Base-by-base conservation (phyloP, 2,113 vertebrate species). In the Paratilapia polleni region DNA sequence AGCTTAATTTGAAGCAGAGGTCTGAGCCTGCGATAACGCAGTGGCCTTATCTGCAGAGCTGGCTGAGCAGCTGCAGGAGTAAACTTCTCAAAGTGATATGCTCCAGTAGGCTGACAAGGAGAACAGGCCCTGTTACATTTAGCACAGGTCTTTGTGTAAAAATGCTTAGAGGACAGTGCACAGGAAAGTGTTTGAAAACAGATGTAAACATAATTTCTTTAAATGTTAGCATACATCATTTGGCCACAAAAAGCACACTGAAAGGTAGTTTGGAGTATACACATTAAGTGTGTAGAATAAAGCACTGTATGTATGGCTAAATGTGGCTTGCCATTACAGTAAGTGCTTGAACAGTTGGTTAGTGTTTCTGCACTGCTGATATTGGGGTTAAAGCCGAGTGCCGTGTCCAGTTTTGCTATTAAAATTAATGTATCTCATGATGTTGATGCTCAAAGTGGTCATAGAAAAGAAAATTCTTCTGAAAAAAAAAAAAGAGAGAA, bases 1-100 rank as follows among this genome's bases (percentile, higher is more conserved):
- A 87, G 81, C 86, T 93, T 89, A 91, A 93, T 92, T 90, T 91
- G 80, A 92, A 83, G 78, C 87, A 58, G 86, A 61, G 78, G 92
- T 90, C 87, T 76, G 80, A 79, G 82, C 24, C 41, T 56, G 64
- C 2, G 87, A 87, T 93, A 87, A 78, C 56, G 19, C 74, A 2
- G 1, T 6, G 1, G 52, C 34, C 84, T 88, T 87, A 90, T 93
- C 90, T 82, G 34, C 81, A 78, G 63, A 88, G 75, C 36, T 77
- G 68, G 81, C 43, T 80, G 78, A 78, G 54, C 66, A 41, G 75
- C 80, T 85, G 24, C 85, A 84, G 59, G 76, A 91, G 56, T 70
- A 86, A 90, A 87, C 87, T 85, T 90, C 77, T 89, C 81, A 70
- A 87, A 92, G 73, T 80, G 77, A 86, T 78, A 52, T 24, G 81